phyloP scores from a whole-genome alignment of 2,797 vertebrate genomes.

The Benthosema pterotum region DNA sequence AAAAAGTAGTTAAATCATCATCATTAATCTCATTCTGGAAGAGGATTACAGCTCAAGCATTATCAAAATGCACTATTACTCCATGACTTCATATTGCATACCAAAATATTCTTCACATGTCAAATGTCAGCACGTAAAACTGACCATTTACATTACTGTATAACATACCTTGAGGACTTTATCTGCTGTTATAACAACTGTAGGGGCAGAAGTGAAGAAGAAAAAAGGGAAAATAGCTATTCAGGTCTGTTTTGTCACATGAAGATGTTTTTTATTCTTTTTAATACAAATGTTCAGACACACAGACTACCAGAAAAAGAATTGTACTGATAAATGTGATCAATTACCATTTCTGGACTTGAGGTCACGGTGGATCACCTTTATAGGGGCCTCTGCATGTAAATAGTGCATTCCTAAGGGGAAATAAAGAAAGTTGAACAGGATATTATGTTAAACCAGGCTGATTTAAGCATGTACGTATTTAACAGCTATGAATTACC shows the following conservation, averaged over 20 bases:
- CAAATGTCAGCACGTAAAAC: constrained; percentile 20
- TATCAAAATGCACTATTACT: not conserved
- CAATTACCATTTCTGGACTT: constrained; percentile 96
- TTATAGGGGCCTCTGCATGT: constrained; percentile 95
- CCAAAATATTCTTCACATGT: not conserved
- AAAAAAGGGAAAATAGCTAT: constrained; percentile 27
- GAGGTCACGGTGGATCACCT: constrained; percentile 97
- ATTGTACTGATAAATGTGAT: not conserved
- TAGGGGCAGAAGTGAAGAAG: constrained; percentile 76
- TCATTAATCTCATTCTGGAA: too few species aligned
- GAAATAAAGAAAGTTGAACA: constrained; percentile 25
- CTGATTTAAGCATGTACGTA: not conserved
- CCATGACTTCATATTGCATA: not conserved
- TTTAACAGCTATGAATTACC: not conserved
- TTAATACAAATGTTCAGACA: not conserved
- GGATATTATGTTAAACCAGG: not conserved
- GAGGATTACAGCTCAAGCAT: too few species aligned
- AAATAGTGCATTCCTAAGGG: constrained; percentile 95
- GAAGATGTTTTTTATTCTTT: not conserved
- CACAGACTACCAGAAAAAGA: constrained; percentile 4
- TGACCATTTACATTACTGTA: too few species aligned
- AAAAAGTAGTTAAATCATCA: too few species aligned
- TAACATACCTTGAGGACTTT: constrained; percentile 90
- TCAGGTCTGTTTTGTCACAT: not conserved
- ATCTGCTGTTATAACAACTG: constrained; percentile 94